Base-by-base conservation (phyloP, 2,797 vertebrate genomes). In the Halcyon smyrnensis region DNA sequence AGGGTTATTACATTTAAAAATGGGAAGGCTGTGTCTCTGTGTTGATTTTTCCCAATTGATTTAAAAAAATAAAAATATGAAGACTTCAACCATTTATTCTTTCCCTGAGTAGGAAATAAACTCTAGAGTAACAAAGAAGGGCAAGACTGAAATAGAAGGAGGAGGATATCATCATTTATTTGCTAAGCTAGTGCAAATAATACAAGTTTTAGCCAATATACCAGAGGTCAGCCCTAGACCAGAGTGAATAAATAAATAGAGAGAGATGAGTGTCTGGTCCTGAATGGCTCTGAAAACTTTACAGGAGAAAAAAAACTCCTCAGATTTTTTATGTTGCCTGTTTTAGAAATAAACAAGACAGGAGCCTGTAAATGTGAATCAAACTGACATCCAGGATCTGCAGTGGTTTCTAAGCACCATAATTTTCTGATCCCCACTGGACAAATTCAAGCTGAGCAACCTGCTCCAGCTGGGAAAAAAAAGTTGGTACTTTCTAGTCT, bases 211-310 rank as follows among this genome's bases (percentile, higher is more conserved):
- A 41, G 23, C 8, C 12, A 37, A 28, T 5, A 11, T 30, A 27
- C 7, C 79, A 48, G 45, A 70, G 53, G n/a, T 86, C 80, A 88
- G 48, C 64, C 12, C n/a, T 34, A 32, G 23, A 45, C 24, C 25
- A 45, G 23, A 53, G 50, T 0, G 0, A 54, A 56, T 7, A 2
- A 14, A 78, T 69, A 56, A 75, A 12, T 0, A 1, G 41, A 64
- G 27, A 64, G 32, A 36, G 73, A 69, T 4, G 27, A 77, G 19
- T 15, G 34, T 3, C 24, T 36, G 1, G 32, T 64, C 28, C 80
- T 15, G 50, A 75, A 28, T 7, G n/a, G 45, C 10, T 11, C 9
- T 83, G 65, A 80, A 71, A 63, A 84, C 27, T 57, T 65, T 45
- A 34, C 15, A 41, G 17, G 15, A 43, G 23, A 37, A 34, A 70